Percentiles rank a stretch among this genome's conserved stretches.
Evolutionary conservation across 30 jellyfish, hydroid and myxozoan species (phyloP).

Genomic region (Clytia hemisphaerica): DNA sequence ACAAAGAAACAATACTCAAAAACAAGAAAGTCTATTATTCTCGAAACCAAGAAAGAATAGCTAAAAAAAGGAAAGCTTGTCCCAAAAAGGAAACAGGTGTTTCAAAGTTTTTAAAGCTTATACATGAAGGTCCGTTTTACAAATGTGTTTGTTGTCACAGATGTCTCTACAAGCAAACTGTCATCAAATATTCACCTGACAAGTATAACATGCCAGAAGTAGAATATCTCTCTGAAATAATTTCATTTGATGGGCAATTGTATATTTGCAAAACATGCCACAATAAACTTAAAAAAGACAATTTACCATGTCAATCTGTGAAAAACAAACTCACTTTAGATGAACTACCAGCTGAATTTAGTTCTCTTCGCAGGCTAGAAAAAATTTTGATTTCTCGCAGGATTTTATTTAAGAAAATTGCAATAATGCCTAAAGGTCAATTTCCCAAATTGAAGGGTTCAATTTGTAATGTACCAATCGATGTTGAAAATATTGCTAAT

Average conservation of each 20-base stretch:
- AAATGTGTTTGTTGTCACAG: constrained; percentile 10
- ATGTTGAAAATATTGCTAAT: neutral
- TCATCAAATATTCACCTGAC: neutral
- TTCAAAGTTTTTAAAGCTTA: no score
- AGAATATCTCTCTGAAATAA: neutral
- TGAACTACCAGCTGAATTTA: neutral
- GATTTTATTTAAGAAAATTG: neutral
- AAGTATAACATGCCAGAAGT: no score
- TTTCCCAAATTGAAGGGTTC: neutral
- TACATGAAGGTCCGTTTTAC: constrained; percentile 3
- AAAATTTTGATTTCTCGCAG: neutral
- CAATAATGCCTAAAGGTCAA: constrained; percentile 16
- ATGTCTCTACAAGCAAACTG: no score
- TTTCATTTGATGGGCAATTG: neutral
- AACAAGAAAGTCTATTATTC: no score
- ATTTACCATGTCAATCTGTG: constrained; percentile 21
- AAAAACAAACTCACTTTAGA: neutral
- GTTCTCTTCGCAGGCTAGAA: neutral
- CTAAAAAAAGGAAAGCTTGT: no score
- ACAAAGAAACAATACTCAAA: no score
- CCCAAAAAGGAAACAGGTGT: no score
- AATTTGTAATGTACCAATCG: constrained; percentile 1
- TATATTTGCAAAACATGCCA: neutral
- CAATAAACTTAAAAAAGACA: neutral
- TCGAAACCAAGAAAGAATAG: no score